A percentile compares a stretch with the other conserved stretches of the same genome.
phyloP scores from a whole-genome alignment of 2,113 vertebrate genomes.

The Lepisosteus osseus region DNA sequence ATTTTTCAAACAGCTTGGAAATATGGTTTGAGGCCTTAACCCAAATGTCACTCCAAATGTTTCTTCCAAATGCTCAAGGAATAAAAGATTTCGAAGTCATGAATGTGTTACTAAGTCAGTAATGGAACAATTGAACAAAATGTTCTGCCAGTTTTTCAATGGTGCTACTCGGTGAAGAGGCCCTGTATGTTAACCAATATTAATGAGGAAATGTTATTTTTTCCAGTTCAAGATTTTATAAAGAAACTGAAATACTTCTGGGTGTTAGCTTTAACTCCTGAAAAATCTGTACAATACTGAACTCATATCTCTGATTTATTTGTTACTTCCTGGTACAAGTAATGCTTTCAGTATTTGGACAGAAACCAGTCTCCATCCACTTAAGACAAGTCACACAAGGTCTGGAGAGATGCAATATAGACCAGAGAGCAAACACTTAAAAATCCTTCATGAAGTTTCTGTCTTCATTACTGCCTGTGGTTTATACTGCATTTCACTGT shows the following conservation, averaged over 20 bases:
- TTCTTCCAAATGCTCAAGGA: slow-evolving; percentile 72
- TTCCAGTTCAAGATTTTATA: neutral
- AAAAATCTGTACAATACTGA: neutral
- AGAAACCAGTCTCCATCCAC: neutral
- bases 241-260: too few relatives aligned
- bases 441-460: neutral
- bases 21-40: slow-evolving; percentile 83
- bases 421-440: neutral
- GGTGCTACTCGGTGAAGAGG: slow-evolving; percentile 4
- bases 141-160: slow-evolving; percentile 24
- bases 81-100: slow-evolving; percentile 34
- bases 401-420: neutral
- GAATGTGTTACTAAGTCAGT: slow-evolving; percentile 14
- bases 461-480: slow-evolving; percentile 3
- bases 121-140: slow-evolving; percentile 4
- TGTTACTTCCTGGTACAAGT: slow-evolving; percentile 1
- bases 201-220: neutral
- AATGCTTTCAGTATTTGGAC: neutral
- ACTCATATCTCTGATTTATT: slow-evolving; percentile 1
- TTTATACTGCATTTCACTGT: slow-evolving; percentile 54
- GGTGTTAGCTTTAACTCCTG: neutral
- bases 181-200: neutral
- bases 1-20: slow-evolving; percentile 78
- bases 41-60: slow-evolving; percentile 81
- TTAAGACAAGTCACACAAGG: neutral